phyloP scores from a whole-genome alignment of 2,113 vertebrate genomes.

The Microcebus lehilahytsara region DNA sequence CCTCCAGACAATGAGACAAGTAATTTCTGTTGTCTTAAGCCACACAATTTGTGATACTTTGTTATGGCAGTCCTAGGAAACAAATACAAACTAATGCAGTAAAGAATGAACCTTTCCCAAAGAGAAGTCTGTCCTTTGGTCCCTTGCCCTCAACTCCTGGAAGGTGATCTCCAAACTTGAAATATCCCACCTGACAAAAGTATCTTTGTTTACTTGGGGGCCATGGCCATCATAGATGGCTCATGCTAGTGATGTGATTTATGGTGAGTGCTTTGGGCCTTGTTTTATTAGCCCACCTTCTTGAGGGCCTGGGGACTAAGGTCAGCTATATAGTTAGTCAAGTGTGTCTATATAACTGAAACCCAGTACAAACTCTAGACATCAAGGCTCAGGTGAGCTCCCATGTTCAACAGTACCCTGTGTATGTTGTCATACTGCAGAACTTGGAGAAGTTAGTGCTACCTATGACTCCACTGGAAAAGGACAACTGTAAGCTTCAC shows the following conservation, averaged over 20 bases:
- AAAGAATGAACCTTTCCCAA: neutral
- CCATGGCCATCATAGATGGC: neutral
- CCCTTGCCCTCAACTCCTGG: neutral
- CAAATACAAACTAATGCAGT: neutral
- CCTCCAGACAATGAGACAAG: neutral
- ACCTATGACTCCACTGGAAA: neutral
- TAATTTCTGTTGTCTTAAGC: neutral
- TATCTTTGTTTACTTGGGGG: neutral
- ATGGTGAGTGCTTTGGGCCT: neutral
- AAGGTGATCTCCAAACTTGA: neutral
- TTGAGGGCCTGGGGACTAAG: neutral
- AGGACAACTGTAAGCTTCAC: neutral
- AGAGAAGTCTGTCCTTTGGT: neutral
- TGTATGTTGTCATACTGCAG: neutral
- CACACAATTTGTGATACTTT: neutral
- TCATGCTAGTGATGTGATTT: neutral
- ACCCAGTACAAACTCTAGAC: neutral
- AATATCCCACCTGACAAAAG: neutral
- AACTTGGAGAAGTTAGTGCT: neutral
- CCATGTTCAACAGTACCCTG: neutral
- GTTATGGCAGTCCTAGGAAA: neutral
- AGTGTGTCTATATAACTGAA: neutral
- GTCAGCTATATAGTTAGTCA: neutral
- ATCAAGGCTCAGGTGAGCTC: neutral
- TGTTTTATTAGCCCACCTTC: neutral